Evolutionary conservation across 2,888 invertebrate genomes (phyloP).

Genomic region (Drosophila limbata): DNA sequence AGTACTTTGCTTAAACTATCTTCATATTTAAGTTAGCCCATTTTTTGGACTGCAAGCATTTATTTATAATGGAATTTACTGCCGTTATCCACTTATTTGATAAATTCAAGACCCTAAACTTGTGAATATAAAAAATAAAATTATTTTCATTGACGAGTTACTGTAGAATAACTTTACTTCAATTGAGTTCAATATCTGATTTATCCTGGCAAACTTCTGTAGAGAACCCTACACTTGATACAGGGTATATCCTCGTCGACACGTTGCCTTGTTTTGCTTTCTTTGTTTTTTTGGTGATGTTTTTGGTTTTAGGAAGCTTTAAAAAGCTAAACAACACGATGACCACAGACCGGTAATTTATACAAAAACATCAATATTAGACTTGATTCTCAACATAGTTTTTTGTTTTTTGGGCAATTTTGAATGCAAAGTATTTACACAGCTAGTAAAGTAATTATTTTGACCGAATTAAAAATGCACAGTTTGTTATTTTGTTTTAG

Average conservation of each 20-base stretch:
- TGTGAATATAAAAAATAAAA: neutral
- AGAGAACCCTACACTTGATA: too few relatives aligned
- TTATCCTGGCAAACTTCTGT: neutral
- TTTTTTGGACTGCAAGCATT: neutral
- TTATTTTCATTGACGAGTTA: neutral
- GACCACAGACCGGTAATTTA: slow-evolving; percentile 72
- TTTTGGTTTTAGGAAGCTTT: slow-evolving; percentile 27
- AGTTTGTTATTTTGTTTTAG: neutral
- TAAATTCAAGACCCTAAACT: neutral
- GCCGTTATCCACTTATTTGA: neutral
- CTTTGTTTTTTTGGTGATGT: slow-evolving; percentile 12
- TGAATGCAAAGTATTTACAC: neutral
- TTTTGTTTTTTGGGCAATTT: neutral
- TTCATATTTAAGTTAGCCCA: neutral
- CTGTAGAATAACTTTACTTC: neutral
- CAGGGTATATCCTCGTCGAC: slow-evolving; percentile 22
- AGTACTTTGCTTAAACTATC: neutral
- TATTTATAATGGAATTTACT: neutral
- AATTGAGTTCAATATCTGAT: too few relatives aligned
- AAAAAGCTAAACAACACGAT: slow-evolving; percentile 33
- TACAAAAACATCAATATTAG: slow-evolving; percentile 43
- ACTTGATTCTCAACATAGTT: slow-evolving; percentile 13
- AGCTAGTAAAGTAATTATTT: neutral
- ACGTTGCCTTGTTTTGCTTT: slow-evolving; percentile 8
- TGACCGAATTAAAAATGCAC: neutral